phyloP scores from a whole-genome alignment of 2,113 vertebrate species.

The Albula glossodonta region DNA sequence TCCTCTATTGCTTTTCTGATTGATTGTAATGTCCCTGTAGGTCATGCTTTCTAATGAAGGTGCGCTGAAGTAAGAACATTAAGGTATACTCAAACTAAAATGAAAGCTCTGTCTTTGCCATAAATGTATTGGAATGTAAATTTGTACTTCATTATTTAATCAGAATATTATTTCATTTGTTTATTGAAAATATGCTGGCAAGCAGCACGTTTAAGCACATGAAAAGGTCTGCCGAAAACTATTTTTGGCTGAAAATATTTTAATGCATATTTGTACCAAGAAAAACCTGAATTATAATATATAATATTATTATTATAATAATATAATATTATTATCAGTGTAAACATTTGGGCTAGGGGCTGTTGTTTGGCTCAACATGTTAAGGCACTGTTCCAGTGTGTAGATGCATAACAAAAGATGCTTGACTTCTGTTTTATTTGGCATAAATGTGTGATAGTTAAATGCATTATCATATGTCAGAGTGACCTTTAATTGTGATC shows the following conservation, averaged over 20 bases:
- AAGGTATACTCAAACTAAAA: neutral
- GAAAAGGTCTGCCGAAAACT: neutral
- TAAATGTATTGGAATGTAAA: neutral
- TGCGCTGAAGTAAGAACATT: neutral
- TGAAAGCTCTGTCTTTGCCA: neutral
- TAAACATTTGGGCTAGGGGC: too few species aligned
- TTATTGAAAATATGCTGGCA: neutral
- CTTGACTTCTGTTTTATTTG: too few species aligned
- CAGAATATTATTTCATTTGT: neutral
- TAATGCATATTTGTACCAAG: neutral
- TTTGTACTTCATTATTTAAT: neutral
- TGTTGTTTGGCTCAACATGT: too few species aligned
- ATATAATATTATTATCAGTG: too few species aligned
- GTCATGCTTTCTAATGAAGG: neutral
- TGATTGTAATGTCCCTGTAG: neutral
- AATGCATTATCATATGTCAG: too few species aligned
- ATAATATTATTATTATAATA: too few species aligned
- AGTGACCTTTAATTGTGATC: too few species aligned
- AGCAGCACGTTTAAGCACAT: neutral
- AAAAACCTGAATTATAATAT: neutral
- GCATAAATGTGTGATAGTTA: too few species aligned
- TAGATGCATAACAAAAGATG: too few species aligned
- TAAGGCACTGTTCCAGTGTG: too few species aligned
- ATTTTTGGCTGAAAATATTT: neutral
- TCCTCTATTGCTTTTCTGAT: neutral